Percentiles rank a stretch among this genome's conserved stretches.
phyloP scores from a whole-genome alignment of 2,888 invertebrate species.

The Drosophila colorata region DNA sequence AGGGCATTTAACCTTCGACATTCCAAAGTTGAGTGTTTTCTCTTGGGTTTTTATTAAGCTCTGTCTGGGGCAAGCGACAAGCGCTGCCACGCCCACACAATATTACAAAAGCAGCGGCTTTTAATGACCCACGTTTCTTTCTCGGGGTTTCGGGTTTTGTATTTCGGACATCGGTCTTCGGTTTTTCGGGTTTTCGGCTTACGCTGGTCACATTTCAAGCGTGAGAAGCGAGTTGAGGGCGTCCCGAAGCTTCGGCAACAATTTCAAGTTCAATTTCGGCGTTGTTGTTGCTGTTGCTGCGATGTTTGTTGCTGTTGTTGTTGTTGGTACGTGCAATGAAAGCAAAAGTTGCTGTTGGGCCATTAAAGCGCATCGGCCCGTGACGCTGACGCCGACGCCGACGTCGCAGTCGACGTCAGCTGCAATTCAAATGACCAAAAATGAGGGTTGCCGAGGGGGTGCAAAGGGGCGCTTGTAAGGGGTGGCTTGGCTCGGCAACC shows the following conservation, averaged over 20 bases:
- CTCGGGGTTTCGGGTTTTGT: background rate
- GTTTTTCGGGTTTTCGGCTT: conserved; percentile 4
- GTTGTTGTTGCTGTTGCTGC: conserved; percentile 1
- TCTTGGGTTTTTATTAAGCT: background rate
- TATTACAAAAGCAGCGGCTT: conserved; percentile 30
- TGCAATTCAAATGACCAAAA: conserved; percentile 75
- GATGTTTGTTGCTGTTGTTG: conserved; percentile 19
- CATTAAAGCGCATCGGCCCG: conserved; percentile 74
- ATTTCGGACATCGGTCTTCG: background rate
- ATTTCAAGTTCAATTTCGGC: conserved; percentile 65
- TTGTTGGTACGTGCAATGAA: conserved; percentile 72
- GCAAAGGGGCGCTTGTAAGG: conserved; percentile 1
- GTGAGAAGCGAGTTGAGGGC: conserved; percentile 57
- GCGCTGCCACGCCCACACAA: conserved; percentile 45
- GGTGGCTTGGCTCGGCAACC: conserved; percentile 15
- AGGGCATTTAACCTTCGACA: background rate
- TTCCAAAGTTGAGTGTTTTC: background rate
- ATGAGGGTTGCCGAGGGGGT: conserved; percentile 45
- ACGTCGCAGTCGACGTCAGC: conserved; percentile 29
- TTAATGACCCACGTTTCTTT: conserved; percentile 42
- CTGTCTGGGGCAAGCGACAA: conserved; percentile 4
- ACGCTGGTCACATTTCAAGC: conserved; percentile 42
- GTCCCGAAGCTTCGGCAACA: conserved; percentile 31
- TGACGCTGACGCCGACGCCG: conserved; percentile 44
- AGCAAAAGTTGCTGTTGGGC: conserved; percentile 73